Base-by-base conservation (phyloP, 2,113 vertebrate genomes). In the Ciconia stormi region DNA sequence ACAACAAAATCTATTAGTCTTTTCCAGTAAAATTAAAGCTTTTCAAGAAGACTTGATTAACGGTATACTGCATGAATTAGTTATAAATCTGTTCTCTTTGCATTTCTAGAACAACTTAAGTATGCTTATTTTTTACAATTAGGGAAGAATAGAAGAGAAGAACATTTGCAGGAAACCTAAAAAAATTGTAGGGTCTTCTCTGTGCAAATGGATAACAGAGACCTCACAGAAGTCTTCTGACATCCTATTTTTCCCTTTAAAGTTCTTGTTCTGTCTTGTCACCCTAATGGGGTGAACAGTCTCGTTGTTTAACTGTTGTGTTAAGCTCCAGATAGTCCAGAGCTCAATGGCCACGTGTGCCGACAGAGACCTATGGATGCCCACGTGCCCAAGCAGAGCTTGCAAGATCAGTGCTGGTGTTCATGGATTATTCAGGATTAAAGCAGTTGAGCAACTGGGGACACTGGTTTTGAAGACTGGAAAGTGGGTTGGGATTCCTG, bases 21-120 rank as follows among this genome's bases (percentile, higher is more conserved):
- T 69, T 66, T 94, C 40, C 55, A 44, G 40, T 92, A 91, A 76
- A 82, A 74, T 89, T 84, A 92, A 81, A 90, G 20, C 16, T 89
- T 76, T 82, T 81, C 30, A 76, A 22, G 58, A 89, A 47, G 34
- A 67, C 16, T 59, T 73, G 42, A 65, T 74, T 80, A 92, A 86
- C 84, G 7, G 2, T 47, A 8, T 13, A 46, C 9, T 52, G 16
- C 18, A 63, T 71, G 86, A 91, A 92, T 71, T 90, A 82, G 29
- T 80, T 85, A 82, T 42, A 66, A 77, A 62, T 52, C 20, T 82
- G 34, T 73, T 67, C 27, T 49, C 22, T 73, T 71, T 58, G 13
- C 25, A 38, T 59, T 94, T 82, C 29, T 27, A 78, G 34, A 82
- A 22, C 21, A 76, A 27, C 1, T 50, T 66, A 30, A 58, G 50